Percentiles rank a stretch among this genome's conserved stretches.
These are phyloP conservation scores for Pogonocichla stellata DNA, from an alignment of 2,113 vertebrate genomes.

Conservation along the genomic window DNA sequence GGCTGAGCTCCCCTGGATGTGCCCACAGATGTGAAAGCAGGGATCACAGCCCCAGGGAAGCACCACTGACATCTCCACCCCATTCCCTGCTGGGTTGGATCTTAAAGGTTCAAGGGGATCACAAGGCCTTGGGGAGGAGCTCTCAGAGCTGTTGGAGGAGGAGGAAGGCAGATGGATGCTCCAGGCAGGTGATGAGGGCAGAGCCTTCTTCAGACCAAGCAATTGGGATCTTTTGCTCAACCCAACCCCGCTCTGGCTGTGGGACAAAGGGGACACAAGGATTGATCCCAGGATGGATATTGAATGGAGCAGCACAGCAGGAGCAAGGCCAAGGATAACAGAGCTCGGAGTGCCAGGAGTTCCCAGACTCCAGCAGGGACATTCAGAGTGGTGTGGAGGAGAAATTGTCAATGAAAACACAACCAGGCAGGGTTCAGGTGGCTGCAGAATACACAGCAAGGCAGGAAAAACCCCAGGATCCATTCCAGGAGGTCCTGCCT, in stretches of 20 bases:
- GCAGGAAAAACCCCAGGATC: not conserved
- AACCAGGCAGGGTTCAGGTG: not conserved
- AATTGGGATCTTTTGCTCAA: not conserved
- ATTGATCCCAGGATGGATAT: not conserved
- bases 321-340: not conserved
- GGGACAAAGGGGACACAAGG: not conserved
- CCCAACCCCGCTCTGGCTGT: not conserved
- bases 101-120: not conserved
- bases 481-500: not conserved
- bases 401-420: not conserved
- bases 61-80: not conserved
- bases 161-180: not conserved
- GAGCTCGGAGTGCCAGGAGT: not conserved
- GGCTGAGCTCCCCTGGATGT: not conserved
- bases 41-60: fast-evolving
- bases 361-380: not conserved
- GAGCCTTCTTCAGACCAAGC: too few species aligned
- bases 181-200: not conserved
- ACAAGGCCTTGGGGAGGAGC: fast-evolving
- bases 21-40: not conserved
- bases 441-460: not conserved
- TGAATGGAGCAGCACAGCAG: not conserved
- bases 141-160: not conserved
- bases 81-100: not conserved
- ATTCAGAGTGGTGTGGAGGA: not conserved